phyloP scores from a whole-genome alignment of 2,797 vertebrate species.

The Staurois parvus region DNA sequence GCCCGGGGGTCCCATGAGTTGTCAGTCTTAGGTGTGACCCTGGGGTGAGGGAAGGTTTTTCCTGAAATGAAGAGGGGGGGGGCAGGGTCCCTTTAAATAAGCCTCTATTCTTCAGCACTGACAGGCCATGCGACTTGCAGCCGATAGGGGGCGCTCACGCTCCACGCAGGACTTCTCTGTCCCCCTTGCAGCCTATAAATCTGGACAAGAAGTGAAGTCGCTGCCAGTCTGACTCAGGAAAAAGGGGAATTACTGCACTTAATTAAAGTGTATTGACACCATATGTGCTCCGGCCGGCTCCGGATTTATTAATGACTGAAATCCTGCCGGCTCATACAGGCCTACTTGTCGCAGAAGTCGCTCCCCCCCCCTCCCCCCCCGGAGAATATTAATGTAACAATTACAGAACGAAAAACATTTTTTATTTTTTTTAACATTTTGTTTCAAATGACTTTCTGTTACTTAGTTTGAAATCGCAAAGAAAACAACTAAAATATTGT shows the following conservation, averaged over 20 bases:
- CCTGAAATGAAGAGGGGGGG: no score
- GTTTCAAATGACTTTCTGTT: slow-evolving; percentile 8
- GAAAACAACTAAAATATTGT: no score
- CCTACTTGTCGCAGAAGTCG: slow-evolving; percentile 30
- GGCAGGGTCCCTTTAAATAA: no score
- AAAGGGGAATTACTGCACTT: slow-evolving; percentile 87
- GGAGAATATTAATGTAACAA: slow-evolving; percentile 23
- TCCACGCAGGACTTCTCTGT: slow-evolving; percentile 62
- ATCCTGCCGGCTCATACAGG: slow-evolving; percentile 63
- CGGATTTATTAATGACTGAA: slow-evolving; percentile 73
- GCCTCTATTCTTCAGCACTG: no score
- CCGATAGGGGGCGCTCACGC: slow-evolving; percentile 86
- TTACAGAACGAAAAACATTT: slow-evolving; percentile 6
- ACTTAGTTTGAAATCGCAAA: no score
- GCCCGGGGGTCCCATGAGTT: no score
- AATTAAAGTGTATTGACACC: slow-evolving; percentile 89
- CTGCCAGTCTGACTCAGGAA: slow-evolving; percentile 84
- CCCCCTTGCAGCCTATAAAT: slow-evolving; percentile 59
- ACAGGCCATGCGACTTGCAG: neutral
- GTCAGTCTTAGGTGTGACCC: no score
- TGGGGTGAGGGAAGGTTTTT: no score
- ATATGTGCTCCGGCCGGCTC: slow-evolving; percentile 77
- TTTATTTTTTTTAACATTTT: no score
- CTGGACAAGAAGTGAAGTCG: slow-evolving; percentile 76
- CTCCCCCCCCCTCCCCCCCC: slow-evolving; percentile 8